Evolutionary conservation across 2,888 invertebrate species (phyloP).

Genomic region (Volucella bombylans): DNA sequence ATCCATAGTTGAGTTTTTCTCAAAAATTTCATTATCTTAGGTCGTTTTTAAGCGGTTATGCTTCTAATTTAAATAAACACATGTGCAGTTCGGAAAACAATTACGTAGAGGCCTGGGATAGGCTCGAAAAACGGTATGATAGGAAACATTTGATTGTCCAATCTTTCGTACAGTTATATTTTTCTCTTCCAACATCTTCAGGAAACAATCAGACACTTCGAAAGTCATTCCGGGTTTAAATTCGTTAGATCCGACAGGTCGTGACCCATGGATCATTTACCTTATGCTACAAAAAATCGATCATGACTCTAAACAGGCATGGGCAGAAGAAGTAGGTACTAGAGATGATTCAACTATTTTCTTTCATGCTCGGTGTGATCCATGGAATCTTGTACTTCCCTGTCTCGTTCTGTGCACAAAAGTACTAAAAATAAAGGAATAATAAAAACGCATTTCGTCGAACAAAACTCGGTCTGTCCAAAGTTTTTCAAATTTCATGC

Average conservation of each 20-base stretch:
- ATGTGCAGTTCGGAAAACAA: neutral
- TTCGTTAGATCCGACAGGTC: neutral
- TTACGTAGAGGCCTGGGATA: neutral
- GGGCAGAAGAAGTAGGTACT: constrained; percentile 3
- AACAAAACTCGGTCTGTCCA: neutral
- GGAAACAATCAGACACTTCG: neutral
- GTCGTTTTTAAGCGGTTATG: neutral
- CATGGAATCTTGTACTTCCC: neutral
- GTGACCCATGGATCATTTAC: constrained; percentile 18
- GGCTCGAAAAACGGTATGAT: neutral
- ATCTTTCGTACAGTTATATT: neutral
- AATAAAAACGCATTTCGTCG: neutral
- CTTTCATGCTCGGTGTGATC: constrained; percentile 1
- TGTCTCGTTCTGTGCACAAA: neutral
- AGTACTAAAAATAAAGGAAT: neutral
- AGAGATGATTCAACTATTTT: constrained; percentile 9
- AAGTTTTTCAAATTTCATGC: too few relatives aligned
- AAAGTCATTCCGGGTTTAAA: too few relatives aligned
- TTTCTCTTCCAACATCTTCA: neutral
- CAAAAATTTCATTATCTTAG: too few relatives aligned
- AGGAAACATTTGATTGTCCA: neutral
- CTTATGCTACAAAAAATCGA: constrained; percentile 18
- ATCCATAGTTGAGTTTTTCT: too few relatives aligned
- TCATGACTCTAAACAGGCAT: neutral
- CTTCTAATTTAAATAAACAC: constrained; percentile 2